Conservation (phyloP, 2,888 invertebrate species). For the Silvanus unidentatus region DNA sequence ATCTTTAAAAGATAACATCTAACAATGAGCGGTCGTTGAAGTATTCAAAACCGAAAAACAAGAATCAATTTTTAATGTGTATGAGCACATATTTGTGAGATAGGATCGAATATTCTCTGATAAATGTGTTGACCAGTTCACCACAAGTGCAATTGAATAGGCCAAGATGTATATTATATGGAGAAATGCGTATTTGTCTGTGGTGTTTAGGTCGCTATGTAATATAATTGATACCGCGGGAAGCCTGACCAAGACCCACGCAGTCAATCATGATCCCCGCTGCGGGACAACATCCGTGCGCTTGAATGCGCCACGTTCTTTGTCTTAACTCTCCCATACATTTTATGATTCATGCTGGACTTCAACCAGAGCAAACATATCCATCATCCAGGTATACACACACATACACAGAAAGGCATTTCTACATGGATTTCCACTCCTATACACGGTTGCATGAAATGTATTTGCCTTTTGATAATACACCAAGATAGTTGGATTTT, state of each 20-base stretch:
- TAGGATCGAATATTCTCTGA: background rate
- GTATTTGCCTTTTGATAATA: too few species aligned
- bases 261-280: constrained; percentile 38
- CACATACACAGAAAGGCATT: too few species aligned
- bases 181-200: constrained; percentile 16
- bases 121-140: constrained; percentile 1
- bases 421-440: too few species aligned
- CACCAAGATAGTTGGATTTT: too few species aligned
- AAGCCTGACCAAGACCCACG: constrained; percentile 33
- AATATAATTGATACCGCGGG: constrained; percentile 40
- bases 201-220: constrained; percentile 11
- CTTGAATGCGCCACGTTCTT: constrained; percentile 26
- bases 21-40: too few species aligned
- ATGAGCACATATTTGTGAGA: too few species aligned
- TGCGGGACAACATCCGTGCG: constrained; percentile 34
- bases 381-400: constrained; percentile 32
- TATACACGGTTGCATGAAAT: too few species aligned
- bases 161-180: background rate
- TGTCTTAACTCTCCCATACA: constrained; percentile 28
- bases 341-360: constrained; percentile 29
- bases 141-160: constrained; percentile 1
- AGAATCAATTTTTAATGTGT: too few species aligned
- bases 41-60: too few species aligned
- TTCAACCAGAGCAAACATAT: constrained; percentile 29
- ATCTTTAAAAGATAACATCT: too few species aligned